These are phyloP conservation scores for Dynastes maya DNA, from an alignment of 2,888 invertebrate genomes.

Conservation along the genomic window DNA sequence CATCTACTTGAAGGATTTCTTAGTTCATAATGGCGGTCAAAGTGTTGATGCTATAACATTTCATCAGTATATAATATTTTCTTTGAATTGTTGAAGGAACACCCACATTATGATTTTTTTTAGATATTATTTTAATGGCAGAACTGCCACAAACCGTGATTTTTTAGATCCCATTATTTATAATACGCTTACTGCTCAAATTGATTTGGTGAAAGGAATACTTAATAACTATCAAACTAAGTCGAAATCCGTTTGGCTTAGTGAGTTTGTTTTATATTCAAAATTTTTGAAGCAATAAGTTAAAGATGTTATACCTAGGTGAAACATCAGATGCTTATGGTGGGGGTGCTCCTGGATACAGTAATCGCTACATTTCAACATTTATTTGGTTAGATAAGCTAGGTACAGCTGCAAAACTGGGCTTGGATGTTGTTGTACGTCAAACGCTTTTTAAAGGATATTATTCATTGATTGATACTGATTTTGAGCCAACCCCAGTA, in stretches of 20 bases:
- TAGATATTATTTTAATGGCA: conserved; percentile 78
- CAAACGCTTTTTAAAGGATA: conserved; percentile 80
- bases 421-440: conserved; percentile 78
- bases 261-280: conserved; percentile 65
- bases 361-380: conserved; percentile 79
- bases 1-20: conserved; percentile 75
- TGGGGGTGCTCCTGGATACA: conserved; percentile 81
- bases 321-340: conserved; percentile 86
- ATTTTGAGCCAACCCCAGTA: conserved; percentile 78
- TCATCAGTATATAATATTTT: conserved; percentile 76
- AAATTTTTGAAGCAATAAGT: neutral
- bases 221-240: conserved; percentile 65
- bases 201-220: conserved; percentile 72
- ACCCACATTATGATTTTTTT: neutral
- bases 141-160: conserved; percentile 75
- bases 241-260: conserved; percentile 77
- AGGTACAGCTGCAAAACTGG: conserved; percentile 78
- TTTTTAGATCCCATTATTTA: conserved; percentile 79
- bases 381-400: conserved; percentile 86
- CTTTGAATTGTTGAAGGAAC: neutral
- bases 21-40: conserved; percentile 71
- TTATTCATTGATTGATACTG: conserved; percentile 77
- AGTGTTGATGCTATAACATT: conserved; percentile 77
- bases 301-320: conserved; percentile 64
- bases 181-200: conserved; percentile 75